Conservation (phyloP, 2,888 invertebrate species). For the Masnerella sp. region DNA sequence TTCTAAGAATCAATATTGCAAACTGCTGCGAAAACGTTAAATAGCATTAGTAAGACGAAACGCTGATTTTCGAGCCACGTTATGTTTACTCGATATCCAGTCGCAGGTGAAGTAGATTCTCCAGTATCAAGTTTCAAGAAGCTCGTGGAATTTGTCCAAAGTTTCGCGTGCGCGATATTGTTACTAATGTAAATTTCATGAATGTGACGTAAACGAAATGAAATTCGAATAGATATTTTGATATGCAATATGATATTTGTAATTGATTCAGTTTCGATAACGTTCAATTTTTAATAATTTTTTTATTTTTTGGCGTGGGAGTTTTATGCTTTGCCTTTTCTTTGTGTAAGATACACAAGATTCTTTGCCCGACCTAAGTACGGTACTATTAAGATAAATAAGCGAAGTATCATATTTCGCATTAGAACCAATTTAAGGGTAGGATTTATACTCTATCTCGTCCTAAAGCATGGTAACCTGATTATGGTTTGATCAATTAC, state of each 20-base stretch:
- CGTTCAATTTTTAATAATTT: too few relatives aligned
- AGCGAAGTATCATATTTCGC: constrained; percentile 19
- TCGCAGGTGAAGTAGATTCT: constrained; percentile 51
- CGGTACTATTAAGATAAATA: constrained; percentile 1
- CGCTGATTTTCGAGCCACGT: constrained; percentile 44
- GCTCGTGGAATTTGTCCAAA: constrained; percentile 41
- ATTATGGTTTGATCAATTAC: constrained; percentile 33
- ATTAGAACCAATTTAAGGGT: constrained; percentile 28
- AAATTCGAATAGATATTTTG: constrained; percentile 13
- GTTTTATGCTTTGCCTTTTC: too few relatives aligned
- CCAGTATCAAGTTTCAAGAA: constrained; percentile 46
- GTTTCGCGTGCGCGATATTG: constrained; percentile 38
- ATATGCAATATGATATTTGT: too few relatives aligned
- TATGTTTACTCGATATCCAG: constrained; percentile 52
- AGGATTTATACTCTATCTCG: constrained; percentile 18
- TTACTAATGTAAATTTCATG: constrained; percentile 47
- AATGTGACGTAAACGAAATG: constrained; percentile 22
- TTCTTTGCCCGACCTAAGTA: too few relatives aligned
- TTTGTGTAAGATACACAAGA: too few relatives aligned
- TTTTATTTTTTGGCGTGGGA: too few relatives aligned
- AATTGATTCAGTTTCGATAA: too few relatives aligned
- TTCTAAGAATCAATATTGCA: constrained; percentile 52
- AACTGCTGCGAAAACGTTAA: constrained; percentile 48
- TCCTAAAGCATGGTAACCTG: constrained; percentile 20
- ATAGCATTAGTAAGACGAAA: constrained; percentile 55